Base-by-base conservation (phyloP, 2,113 vertebrate genomes). In the Paratilapia polleni region DNA sequence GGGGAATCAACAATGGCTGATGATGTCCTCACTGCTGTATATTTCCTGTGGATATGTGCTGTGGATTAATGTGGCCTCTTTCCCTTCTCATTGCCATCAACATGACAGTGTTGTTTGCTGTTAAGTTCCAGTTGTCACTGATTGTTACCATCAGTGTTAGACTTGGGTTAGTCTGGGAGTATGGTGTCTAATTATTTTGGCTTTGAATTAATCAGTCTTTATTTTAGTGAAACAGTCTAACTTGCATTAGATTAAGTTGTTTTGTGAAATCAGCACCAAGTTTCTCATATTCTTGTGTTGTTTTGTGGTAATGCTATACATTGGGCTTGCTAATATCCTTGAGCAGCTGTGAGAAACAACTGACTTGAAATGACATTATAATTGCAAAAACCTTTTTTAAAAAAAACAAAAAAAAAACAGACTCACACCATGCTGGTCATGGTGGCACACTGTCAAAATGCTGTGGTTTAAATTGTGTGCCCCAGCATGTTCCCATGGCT, bases 401-500 rank as follows among this genome's bases (percentile, higher is more conserved):
- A 56, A 56, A 56, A 56, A 56, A 56, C 3, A 2, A 4, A 57
- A 10, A 57, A 20, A 10, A 20, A 6, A 56, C 7, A 15, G 47
- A 17, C 24, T 52, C 43, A 49, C 15, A 70, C 10, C 26, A 49
- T 34, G 56, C 66, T 68, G 61, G 61, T 84, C 26, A 22, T 31
- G 7, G 19, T 63, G 58, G 56, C 26, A 38, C 56, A 8, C 2
- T 63, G 66, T 84, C 74, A 88, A 36, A 59, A 19, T 85, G 3
- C 59, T 3, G 20, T 24, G 61, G 49, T 85, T 64, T 83, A 74
- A 83, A 82, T 81, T 76, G 73, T 66, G 64, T 70, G 22, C 66
- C 73, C 63, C 78, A 82, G 78, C 66, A 60, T 85, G 81, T 41
- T 36, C n/a, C 54, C 7, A 0, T 49, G 60, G 49, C 62, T 79